A percentile compares a stretch with the other conserved stretches of the same genome.
These are phyloP conservation scores for Rhagium mordax DNA, from an alignment of 2,888 invertebrate species.

Conservation along the genomic window DNA sequence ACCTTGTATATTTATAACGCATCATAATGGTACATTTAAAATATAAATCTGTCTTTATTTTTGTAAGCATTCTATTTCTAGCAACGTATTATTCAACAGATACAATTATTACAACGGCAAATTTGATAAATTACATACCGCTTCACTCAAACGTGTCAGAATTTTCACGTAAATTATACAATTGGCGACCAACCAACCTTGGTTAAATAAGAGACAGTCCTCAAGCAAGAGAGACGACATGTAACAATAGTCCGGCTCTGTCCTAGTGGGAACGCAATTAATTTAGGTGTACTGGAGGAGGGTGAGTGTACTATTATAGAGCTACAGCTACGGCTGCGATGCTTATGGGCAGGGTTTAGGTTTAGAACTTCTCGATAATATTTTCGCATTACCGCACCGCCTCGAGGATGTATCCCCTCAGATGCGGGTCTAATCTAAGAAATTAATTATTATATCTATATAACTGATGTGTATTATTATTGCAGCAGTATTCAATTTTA, in stretches of 20 bases:
- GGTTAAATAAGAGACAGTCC: neutral
- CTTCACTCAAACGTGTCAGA: neutral
- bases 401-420: neutral
- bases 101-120: neutral
- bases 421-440: neutral
- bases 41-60: neutral
- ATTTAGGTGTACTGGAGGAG: conserved; percentile 37
- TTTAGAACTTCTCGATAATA: conserved; percentile 1
- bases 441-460: neutral
- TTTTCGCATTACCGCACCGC: neutral
- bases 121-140: neutral
- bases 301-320: conserved; percentile 25
- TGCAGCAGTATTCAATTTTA: neutral
- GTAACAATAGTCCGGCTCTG: neutral
- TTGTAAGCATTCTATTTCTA: neutral
- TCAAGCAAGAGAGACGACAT: neutral
- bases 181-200: neutral
- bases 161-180: neutral
- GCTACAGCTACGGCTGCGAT: neutral
- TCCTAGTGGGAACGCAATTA: conserved; percentile 16
- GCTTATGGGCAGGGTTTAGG: too few species aligned
- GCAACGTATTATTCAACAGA: neutral
- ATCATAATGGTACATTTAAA: neutral
- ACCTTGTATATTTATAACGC: neutral
- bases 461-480: neutral